Evolutionary conservation across 2,888 invertebrate genomes (phyloP).

Genomic region (Trilocha varians): DNA sequence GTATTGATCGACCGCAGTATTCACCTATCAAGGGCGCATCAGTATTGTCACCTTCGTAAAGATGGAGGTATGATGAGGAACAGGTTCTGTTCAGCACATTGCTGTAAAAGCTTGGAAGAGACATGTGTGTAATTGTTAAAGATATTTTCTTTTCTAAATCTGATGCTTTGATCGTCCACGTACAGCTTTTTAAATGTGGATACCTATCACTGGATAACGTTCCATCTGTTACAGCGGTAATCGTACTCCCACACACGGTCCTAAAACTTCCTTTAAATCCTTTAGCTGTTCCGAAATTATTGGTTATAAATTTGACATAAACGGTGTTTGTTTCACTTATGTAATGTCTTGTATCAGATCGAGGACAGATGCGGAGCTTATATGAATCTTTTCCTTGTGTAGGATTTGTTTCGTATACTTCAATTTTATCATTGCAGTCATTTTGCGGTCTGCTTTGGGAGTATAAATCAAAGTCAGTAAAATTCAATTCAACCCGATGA

Average conservation of each 20-base stretch:
- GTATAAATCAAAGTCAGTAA: conserved; percentile 78
- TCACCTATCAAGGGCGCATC: conserved; percentile 76
- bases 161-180: conserved; percentile 78
- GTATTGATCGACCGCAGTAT: conserved; percentile 77
- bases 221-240: conserved; percentile 71
- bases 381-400: conserved; percentile 48
- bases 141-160: conserved; percentile 76
- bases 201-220: conserved; percentile 54
- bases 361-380: conserved; percentile 66
- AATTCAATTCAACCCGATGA: conserved; percentile 79
- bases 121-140: conserved; percentile 77
- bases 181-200: conserved; percentile 70
- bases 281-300: conserved; percentile 72
- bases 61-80: conserved; percentile 51
- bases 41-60: conserved; percentile 80
- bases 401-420: neutral
- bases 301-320: conserved; percentile 77
- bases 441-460: neutral
- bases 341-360: conserved; percentile 38
- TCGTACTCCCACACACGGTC: conserved; percentile 79
- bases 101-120: conserved; percentile 37
- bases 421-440: neutral
- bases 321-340: conserved; percentile 76
- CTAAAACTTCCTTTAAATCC: conserved; percentile 85
- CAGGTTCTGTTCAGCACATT: conserved; percentile 36